Evolutionary conservation across 1,140 invertebrate species (phyloP), one percentile per base, ranked within the genome.

Genomic region (Pachyrhynchus sulphureomaculatus): DNA sequence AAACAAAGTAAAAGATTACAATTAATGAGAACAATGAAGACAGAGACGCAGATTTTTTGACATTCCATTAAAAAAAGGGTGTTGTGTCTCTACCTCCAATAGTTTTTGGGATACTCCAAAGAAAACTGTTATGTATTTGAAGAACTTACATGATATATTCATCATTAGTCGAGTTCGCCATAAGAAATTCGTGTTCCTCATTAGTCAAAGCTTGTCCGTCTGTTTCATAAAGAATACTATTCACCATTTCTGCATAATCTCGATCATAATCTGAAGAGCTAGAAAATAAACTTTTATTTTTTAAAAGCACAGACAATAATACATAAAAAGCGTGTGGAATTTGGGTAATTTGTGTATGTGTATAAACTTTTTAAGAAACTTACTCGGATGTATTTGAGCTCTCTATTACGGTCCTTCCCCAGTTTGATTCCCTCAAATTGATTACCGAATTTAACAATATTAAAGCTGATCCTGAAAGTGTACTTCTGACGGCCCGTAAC

Each of bases 151-250:
- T 58, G 9, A 63, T 37, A 68, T 63, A 68, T 52, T 68, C 68
- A 32, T 67, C 63, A 42, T 64, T 52, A 4, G 49, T 65, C 10
- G 68, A 62, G 60, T 72, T 41, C 6, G 60, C 59, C 8, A 60
- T 63, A 0, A 82, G 64, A 65, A 82, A 82, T 45, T 76, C 72
- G 8, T 70, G 77, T 69, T 82, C 80, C 70, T 81, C 81, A 36
- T 72, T 74, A 2, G 80, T 80, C 5, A 81, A 65, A 62, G 77
- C 73, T 51, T 75, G 70, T 0, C 80, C 81, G 71, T 81, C 78
- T 4, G 78, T 76, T 4, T 78, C 78, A 66, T 81, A 82, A 37
- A 81, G 79, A n/a, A 69, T 59, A n/a, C 62, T 62, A 41, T 66
- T 57, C 26, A 56, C 36, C 33, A 66, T 37, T 39, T 67, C 67